Percentiles rank a stretch among this genome's conserved stretches.
Evolutionary conservation across 1,140 invertebrate species (phyloP).

Genomic region (Drosophila neocordata): DNA sequence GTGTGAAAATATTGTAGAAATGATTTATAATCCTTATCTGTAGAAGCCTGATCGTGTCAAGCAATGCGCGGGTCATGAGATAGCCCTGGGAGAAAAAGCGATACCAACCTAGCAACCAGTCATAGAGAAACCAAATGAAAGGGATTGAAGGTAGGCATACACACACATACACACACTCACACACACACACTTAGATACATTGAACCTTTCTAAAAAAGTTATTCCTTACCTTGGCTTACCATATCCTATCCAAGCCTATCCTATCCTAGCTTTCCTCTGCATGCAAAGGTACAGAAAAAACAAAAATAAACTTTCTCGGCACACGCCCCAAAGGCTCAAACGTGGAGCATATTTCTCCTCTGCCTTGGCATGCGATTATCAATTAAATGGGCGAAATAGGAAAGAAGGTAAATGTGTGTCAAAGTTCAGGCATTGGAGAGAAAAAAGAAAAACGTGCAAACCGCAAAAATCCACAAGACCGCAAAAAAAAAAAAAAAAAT

Average conservation of each 20-base stretch:
- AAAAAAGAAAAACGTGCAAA: constrained; percentile 62
- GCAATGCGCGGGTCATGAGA: constrained; percentile 42
- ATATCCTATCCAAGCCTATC: constrained; percentile 8
- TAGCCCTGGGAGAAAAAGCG: constrained; percentile 33
- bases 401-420: constrained; percentile 69
- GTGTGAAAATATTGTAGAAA: constrained; percentile 75
- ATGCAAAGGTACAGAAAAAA: neutral
- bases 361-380: constrained; percentile 68
- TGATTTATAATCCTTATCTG: constrained; percentile 80
- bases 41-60: constrained; percentile 61
- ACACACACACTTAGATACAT: neutral
- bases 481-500: constrained; percentile 7
- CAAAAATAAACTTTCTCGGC: constrained; percentile 58
- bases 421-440: constrained; percentile 72
- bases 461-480: constrained; percentile 55
- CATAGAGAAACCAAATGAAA: neutral
- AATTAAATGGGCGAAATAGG: constrained; percentile 50
- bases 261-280: neutral
- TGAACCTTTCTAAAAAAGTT: constrained; percentile 41
- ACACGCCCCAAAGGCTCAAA: constrained; percentile 67
- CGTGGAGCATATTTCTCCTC: constrained; percentile 69
- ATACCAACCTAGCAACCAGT: neutral
- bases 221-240: constrained; percentile 12
- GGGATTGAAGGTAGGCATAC: constrained; percentile 40
- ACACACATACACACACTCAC: constrained; percentile 27